Evolutionary conservation across 2,797 vertebrate species (phyloP).

Genomic region (Odontamblyopus rebecca): DNA sequence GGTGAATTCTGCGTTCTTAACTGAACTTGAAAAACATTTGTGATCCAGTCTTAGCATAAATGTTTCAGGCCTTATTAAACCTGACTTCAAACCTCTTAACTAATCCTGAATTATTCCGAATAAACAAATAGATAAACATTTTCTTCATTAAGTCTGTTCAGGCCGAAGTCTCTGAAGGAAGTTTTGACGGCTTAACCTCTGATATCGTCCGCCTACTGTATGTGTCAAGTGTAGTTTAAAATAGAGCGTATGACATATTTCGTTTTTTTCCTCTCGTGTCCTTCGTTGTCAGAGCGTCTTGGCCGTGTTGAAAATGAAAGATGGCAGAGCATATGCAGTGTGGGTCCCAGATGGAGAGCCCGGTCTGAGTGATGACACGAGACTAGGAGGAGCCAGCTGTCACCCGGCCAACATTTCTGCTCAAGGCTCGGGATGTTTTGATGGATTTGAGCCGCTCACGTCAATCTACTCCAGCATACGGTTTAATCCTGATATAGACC

Average conservation of each 20-base stretch:
- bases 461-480: background rate
- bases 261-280: constrained; percentile 22
- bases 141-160: too few species aligned
- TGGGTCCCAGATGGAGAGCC: constrained; percentile 36
- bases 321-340: constrained; percentile 49
- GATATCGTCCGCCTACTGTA: background rate
- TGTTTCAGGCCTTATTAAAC: too few species aligned
- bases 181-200: too few species aligned
- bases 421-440: constrained; percentile 12
- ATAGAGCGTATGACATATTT: background rate
- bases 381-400: constrained; percentile 30
- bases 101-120: too few species aligned
- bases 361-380: constrained; percentile 50
- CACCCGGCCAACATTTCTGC: constrained; percentile 24
- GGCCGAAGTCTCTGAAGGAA: too few species aligned
- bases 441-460: constrained; percentile 16
- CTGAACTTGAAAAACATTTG: too few species aligned
- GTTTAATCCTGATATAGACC: background rate
- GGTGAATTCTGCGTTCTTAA: too few species aligned
- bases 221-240: background rate
- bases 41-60: too few species aligned
- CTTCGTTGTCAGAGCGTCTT: constrained; percentile 36
- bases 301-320: constrained; percentile 39
- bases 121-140: too few species aligned
- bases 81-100: too few species aligned